Evolutionary conservation across 2,888 invertebrate genomes (phyloP), one percentile per base, ranked within the genome.

Genomic region (Eupithecia pulchellata): DNA sequence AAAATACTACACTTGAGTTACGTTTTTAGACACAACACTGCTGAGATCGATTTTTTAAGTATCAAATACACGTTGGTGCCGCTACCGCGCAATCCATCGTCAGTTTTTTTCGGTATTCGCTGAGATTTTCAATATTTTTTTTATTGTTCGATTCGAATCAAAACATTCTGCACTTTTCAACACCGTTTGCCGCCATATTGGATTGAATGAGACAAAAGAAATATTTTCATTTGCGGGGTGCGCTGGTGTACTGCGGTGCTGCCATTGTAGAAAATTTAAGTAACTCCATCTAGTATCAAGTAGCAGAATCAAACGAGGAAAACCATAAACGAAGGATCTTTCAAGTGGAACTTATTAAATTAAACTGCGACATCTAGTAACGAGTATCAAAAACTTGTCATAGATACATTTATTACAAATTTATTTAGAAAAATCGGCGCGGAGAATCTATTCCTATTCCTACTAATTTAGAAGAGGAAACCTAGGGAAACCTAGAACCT

Each of bases 141-240:
- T 81, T 87, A 86, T 86, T 89, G 84, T 86, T 88, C 88, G 86
- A 86, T 88, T 88, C 86, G 84, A 91, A 92, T 91, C 93, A 93
- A 92, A 94, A 94, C 93, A 94, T 90, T 93, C 90, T 86, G 90
- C 87, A 91, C 91, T 90, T 90, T 89, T 91, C 92, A 91, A 91
- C 88, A 88, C 87, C 86, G 87, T 90, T 93, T 92, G 88, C 93
- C 93, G 93, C 93, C 93, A 94, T 94, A 92, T 94, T 94, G 93
- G 89, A 92, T 91, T 90, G 88, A 89, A 63, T 72, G 89, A 91
- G 90, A 93, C 90, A 91, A 91, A 91, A 91, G 88, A 84, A 86
- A 82, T 20, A 82, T 89, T 84, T 29, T 8, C 0, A 27, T 74
- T 78, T 74, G 74, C 61, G 62, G 91, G 83, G 87, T 86, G 82